Conservation (phyloP, 2,888 invertebrate species). For the Dorcus parallelipipedus region DNA sequence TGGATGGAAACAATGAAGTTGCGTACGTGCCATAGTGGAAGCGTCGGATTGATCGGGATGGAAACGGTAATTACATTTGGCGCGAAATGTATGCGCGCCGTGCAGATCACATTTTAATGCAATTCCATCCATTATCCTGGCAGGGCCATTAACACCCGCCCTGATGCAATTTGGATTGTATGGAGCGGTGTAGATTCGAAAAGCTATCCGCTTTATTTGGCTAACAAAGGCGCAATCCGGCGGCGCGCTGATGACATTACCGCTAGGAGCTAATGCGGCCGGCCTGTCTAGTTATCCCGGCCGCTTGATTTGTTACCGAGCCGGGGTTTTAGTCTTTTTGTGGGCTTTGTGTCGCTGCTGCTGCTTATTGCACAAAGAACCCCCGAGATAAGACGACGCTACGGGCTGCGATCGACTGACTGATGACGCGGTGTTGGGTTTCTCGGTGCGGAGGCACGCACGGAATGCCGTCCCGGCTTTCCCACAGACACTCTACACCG, state of each 20-base stretch:
- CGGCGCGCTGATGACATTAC: slow-evolving; percentile 42
- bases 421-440: slow-evolving; percentile 18
- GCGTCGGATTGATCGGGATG: slow-evolving; percentile 31
- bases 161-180: slow-evolving; percentile 51
- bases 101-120: slow-evolving; percentile 55
- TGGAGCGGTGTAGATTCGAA: slow-evolving; percentile 44
- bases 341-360: slow-evolving; percentile 8
- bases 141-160: slow-evolving; percentile 50
- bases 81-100: slow-evolving; percentile 43
- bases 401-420: slow-evolving; percentile 3
- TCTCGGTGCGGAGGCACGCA: slow-evolving; percentile 21
- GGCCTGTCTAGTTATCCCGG: slow-evolving; percentile 34
- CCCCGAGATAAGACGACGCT: neutral
- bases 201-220: slow-evolving; percentile 46
- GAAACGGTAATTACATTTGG: slow-evolving; percentile 31
- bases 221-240: slow-evolving; percentile 42
- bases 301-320: slow-evolving; percentile 33
- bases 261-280: slow-evolving; percentile 32
- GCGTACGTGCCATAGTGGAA: slow-evolving; percentile 33
- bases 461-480: slow-evolving; percentile 25
- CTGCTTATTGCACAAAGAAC: slow-evolving; percentile 10
- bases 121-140: slow-evolving; percentile 54
- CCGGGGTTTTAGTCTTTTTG: slow-evolving; percentile 31
- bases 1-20: slow-evolving; percentile 18
- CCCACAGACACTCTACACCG: slow-evolving; percentile 22